Evolutionary conservation across 2,797 vertebrate species (phyloP), one percentile per base, ranked within the genome.

Genomic region (Crenuchus spilurus): DNA sequence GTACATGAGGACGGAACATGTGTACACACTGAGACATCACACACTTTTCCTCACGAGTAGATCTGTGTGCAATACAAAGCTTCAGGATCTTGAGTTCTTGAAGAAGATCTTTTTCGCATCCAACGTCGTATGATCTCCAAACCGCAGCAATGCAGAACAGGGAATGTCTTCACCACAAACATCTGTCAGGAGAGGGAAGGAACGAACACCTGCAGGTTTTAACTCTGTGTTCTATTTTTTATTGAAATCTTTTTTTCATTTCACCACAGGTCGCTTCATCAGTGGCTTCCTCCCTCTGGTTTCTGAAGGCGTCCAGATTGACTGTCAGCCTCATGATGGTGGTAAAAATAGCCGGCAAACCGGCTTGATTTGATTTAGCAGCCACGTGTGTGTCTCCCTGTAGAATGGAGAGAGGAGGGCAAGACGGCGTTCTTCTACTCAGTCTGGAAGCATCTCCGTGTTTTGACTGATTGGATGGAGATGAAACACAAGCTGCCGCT

Each of bases 331-430:
- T 91, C 87, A 83, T 84, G 85, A 87, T 81, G 82, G 80, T 54
- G 84, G 87, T 90, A 91, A 90, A 93, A 93, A 93, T 91, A 91
- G 89, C 86, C 70, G 74, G 81, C 80, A 87, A n/a, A 58, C 65
- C 87, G 88, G 84, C 82, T 72, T 77, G 88, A 91, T 90, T 90
- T 90, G 88, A 90, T 92, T 92, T 91, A 88, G 83, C 79, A 61
- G 78, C 75, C 80, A 82, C 4, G 70, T 28, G 74, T 46, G 41
- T 84, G 81, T 86, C 83, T 88, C 84, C 64, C 68, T 83, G 74
- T 80, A 80, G 80, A 88, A 61, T 66, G 48, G 70, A 73, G 51
- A 79, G 82, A 83, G 79, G 77, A 75, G 82, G 73, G 73, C 67
- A 55, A 76, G 63, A 54, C 64, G 75, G 57, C 48, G 63, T 52